Conservation (phyloP, 2,113 vertebrate genomes). For the Erythrocercus mccallii region DNA sequence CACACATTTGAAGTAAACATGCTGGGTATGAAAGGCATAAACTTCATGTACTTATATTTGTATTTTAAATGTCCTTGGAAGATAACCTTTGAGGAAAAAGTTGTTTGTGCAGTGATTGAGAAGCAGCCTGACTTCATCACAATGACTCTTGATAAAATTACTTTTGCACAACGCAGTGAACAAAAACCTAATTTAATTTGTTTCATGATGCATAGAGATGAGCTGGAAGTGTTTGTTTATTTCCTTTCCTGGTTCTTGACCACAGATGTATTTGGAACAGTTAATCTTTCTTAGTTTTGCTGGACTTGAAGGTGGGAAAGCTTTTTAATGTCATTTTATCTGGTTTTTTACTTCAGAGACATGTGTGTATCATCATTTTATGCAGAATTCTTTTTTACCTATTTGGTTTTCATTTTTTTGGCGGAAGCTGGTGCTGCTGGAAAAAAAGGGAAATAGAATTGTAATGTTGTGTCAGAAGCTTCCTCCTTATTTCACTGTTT, state of each 20-base stretch:
- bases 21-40: not conserved
- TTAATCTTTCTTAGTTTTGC: not conserved
- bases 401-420: not conserved
- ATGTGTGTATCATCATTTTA: not conserved
- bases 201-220: constrained; percentile 54
- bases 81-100: not conserved
- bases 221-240: constrained; percentile 22
- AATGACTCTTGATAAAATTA: constrained; percentile 25
- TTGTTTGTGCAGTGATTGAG: constrained; percentile 16
- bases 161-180: constrained; percentile 37
- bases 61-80: constrained; percentile 32
- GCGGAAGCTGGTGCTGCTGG: not conserved
- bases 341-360: not conserved
- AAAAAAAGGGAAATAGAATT: not conserved
- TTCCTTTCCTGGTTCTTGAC: constrained; percentile 17
- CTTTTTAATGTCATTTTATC: not conserved
- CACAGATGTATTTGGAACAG: not conserved
- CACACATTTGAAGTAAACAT: not conserved
- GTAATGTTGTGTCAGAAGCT: not conserved
- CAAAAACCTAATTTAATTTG: constrained; percentile 49
- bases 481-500: not conserved
- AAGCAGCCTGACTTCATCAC: constrained; percentile 18
- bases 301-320: not conserved
- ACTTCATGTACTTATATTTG: not conserved
- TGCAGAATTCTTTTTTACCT: not conserved